phyloP scores from a whole-genome alignment of 2,113 vertebrate genomes.

The Mustelus asterias region DNA sequence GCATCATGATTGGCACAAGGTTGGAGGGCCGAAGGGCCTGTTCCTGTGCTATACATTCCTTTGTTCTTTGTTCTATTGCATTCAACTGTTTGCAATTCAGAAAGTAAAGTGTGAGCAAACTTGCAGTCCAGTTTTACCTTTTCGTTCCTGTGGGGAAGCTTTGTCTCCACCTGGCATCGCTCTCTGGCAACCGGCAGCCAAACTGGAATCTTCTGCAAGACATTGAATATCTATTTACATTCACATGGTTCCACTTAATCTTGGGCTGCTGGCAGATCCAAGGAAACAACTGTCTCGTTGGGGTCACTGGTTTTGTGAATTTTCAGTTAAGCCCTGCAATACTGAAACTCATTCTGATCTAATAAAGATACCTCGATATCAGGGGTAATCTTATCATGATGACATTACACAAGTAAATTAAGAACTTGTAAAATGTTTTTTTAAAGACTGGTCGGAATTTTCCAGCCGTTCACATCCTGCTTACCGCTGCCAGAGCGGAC shows the following conservation, averaged over 20 bases:
- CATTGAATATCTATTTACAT: not conserved
- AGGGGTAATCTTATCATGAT: not conserved
- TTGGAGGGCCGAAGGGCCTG: no score
- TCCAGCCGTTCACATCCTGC: no score
- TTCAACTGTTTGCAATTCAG: not conserved
- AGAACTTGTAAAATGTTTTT: not conserved
- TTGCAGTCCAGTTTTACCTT: not conserved
- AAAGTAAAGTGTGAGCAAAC: not conserved
- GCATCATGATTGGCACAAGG: no score
- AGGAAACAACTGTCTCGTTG: not conserved
- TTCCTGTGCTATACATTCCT: no score
- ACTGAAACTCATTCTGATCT: not conserved
- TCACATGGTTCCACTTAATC: not conserved
- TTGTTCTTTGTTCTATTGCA: not conserved
- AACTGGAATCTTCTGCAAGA: not conserved
- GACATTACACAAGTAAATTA: not conserved
- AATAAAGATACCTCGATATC: not conserved
- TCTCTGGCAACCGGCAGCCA: not conserved
- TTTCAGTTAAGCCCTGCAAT: not conserved
- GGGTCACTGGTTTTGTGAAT: not conserved
- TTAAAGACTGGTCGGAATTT: not conserved
- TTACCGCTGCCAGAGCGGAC: no score
- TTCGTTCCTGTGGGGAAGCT: not conserved
- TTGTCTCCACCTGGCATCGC: not conserved
- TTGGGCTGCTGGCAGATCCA: not conserved